Percentiles rank a stretch among this genome's conserved stretches.
phyloP scores from a whole-genome alignment of 2,113 vertebrate genomes.

The Perccottus glenii region DNA sequence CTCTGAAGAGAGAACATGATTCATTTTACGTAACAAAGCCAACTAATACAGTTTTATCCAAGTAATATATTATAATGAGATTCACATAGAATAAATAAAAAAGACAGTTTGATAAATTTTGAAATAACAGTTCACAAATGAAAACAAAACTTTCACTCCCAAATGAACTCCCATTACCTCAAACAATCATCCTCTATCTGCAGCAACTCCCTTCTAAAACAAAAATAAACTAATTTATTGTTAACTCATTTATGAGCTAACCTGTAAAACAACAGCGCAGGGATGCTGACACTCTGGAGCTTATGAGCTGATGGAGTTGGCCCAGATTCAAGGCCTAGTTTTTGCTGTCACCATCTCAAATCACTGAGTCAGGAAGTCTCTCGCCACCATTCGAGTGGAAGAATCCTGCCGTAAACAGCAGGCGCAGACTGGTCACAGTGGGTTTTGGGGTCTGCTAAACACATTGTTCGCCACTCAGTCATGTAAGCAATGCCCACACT shows the following conservation, averaged over 20 bases:
- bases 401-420: constrained; percentile 35
- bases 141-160: too few relatives aligned
- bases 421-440: constrained; percentile 26
- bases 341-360: constrained; percentile 29
- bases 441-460: constrained; percentile 38
- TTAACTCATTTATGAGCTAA: constrained; percentile 5
- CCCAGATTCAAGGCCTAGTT: constrained; percentile 47
- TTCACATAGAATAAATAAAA: too few relatives aligned
- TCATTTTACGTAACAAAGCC: too few relatives aligned
- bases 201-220: not conserved
- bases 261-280: constrained; percentile 13
- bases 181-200: not conserved
- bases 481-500: constrained; percentile 34
- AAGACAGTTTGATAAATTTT: too few relatives aligned
- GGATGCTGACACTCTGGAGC: constrained; percentile 7
- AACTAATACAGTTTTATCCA: too few relatives aligned
- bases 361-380: constrained; percentile 47
- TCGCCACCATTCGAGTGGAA: constrained; percentile 29
- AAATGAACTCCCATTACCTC: too few relatives aligned
- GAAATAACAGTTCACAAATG: too few relatives aligned
- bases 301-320: constrained; percentile 20
- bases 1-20: too few relatives aligned
- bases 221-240: not conserved
- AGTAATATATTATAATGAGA: too few relatives aligned
- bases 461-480: constrained; percentile 32